Conservation (phyloP, 1,140 invertebrate species). For the Brachionus paranguensis region DNA sequence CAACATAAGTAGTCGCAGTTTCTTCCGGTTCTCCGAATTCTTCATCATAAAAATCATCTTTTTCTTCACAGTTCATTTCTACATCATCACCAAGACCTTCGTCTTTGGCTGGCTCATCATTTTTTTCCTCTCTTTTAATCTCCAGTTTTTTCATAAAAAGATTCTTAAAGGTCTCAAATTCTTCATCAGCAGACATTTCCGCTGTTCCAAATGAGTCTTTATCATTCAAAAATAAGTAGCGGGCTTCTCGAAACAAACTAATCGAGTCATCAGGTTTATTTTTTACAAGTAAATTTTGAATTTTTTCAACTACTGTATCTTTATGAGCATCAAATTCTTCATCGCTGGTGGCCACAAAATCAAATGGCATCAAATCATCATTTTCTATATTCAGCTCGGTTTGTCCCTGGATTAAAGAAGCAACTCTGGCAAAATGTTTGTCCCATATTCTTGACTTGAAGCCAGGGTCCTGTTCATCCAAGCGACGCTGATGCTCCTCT, state of each 20-base stretch:
- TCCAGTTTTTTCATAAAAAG: constrained; percentile 28
- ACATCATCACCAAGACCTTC: constrained; percentile 28
- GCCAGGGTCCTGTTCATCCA: background rate
- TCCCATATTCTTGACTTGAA: constrained; percentile 28
- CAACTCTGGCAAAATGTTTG: background rate
- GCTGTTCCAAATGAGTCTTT: background rate
- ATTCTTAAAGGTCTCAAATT: constrained; percentile 22
- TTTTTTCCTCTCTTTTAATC: constrained; percentile 25
- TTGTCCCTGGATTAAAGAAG: constrained; percentile 28
- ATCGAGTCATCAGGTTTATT: constrained; percentile 33
- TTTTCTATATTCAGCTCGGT: background rate
- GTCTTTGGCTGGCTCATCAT: background rate
- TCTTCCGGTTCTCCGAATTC: background rate
- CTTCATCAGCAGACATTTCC: background rate
- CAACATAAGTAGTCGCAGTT: background rate
- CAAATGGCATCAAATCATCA: constrained; percentile 38
- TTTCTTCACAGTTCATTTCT: background rate
- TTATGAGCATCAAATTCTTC: constrained; percentile 33
- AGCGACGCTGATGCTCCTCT: constrained; percentile 3
- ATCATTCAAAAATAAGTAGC: constrained; percentile 1
- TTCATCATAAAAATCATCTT: background rate
- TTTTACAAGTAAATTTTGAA: constrained; percentile 4
- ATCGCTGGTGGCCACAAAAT: constrained; percentile 36
- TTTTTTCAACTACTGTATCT: constrained; percentile 26
- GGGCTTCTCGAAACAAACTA: constrained; percentile 17